Evolutionary conservation across 2,113 vertebrate genomes (phyloP).

Genomic region (Psettodes erumei): DNA sequence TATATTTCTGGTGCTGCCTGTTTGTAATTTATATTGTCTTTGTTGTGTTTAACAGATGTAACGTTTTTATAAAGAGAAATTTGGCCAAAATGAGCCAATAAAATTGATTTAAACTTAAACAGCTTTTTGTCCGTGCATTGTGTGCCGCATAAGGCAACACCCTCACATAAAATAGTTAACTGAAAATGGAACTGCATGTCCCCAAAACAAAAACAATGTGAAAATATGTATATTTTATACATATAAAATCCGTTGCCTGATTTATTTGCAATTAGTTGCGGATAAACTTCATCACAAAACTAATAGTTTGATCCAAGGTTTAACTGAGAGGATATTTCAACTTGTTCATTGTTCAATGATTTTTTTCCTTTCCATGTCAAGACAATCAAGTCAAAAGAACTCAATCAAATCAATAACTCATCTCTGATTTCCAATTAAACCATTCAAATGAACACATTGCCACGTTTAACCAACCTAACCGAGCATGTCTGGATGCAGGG

Average conservation of each 20-base stretch:
- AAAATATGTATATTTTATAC: background rate
- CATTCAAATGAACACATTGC: background rate
- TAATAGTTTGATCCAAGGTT: background rate
- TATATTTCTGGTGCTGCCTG: constrained; percentile 70
- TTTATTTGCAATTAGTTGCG: background rate
- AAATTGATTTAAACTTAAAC: constrained; percentile 64
- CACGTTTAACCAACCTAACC: background rate
- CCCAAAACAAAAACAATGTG: constrained; percentile 1
- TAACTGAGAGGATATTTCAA: background rate
- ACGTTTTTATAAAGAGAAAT: constrained; percentile 67
- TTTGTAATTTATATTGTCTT: constrained; percentile 79
- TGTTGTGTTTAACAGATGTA: constrained; percentile 63
- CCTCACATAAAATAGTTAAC: background rate
- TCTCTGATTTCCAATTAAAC: background rate
- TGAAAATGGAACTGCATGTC: background rate
- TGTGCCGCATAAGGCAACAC: background rate
- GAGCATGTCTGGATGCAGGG: background rate
- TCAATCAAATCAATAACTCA: too few species aligned
- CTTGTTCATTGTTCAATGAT: background rate
- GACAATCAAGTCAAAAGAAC: too few species aligned
- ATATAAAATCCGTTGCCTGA: background rate
- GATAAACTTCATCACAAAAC: background rate
- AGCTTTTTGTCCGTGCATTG: constrained; percentile 15
- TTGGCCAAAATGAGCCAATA: constrained; percentile 75
- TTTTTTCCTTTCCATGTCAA: background rate